phyloP scores from a whole-genome alignment of 2,113 vertebrate species.

The Spermophilus dauricus region DNA sequence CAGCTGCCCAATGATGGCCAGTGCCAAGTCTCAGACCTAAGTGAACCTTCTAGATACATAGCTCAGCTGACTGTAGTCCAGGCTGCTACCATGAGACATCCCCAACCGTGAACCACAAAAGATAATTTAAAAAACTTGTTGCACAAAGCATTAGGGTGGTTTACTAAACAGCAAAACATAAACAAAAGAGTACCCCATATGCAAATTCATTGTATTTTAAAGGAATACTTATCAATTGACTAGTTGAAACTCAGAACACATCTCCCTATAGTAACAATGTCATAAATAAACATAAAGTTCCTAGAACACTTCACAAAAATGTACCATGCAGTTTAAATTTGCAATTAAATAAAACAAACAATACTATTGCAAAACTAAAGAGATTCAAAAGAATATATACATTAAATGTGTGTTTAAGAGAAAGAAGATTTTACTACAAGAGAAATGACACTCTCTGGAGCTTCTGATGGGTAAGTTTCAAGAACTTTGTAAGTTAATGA shows the following conservation, averaged over 20 bases:
- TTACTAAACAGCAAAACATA: background rate
- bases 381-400: background rate
- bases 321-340: conserved; percentile 33
- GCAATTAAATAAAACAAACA: conserved; percentile 28
- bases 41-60: background rate
- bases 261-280: conserved; percentile 20
- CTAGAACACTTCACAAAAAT: conserved; percentile 43
- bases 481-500: background rate
- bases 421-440: background rate
- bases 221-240: background rate
- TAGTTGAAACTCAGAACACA: conserved; percentile 34
- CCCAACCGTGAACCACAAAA: background rate
- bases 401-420: background rate
- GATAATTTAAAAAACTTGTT: background rate
- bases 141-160: background rate
- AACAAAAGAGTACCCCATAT: background rate
- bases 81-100: background rate
- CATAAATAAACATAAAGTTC: conserved; percentile 35
- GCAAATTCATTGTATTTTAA: background rate
- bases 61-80: background rate
- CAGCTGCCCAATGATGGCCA: background rate
- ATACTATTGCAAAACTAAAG: conserved; percentile 18
- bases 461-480: background rate
- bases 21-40: too few relatives aligned
- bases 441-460: background rate